phyloP scores from a whole-genome alignment of 2,797 vertebrate genomes.

The Channa striata region DNA sequence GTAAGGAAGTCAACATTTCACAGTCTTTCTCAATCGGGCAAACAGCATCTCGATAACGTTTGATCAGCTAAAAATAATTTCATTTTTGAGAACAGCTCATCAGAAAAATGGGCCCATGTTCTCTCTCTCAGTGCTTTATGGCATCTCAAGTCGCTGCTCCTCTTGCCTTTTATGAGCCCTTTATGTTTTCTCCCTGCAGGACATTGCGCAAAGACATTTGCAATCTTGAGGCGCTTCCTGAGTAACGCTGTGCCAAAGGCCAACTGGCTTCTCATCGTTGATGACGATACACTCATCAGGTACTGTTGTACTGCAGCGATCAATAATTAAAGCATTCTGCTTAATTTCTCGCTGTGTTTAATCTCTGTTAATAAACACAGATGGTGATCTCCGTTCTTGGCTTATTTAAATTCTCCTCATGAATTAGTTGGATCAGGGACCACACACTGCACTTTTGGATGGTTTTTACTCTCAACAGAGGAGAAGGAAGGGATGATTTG shows the following conservation, averaged over 20 bases:
- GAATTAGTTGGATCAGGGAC: background rate
- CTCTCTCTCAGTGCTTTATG: background rate
- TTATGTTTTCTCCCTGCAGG: constrained; percentile 72
- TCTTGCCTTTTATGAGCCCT: background rate
- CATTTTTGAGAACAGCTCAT: no score
- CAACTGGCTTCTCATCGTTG: constrained; percentile 90
- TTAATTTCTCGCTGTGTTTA: background rate
- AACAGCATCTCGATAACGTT: no score
- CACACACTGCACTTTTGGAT: no score
- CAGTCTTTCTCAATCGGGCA: background rate
- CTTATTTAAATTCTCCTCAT: constrained; percentile 2
- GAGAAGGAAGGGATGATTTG: no score
- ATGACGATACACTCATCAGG: constrained; percentile 95
- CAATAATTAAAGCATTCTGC: background rate
- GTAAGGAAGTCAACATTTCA: background rate
- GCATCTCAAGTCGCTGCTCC: background rate
- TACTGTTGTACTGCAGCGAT: constrained; percentile 55
- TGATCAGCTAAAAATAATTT: no score
- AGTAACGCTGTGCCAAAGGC: constrained; percentile 76
- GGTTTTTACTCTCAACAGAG: no score
- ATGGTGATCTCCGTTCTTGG: background rate
- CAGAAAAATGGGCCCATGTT: background rate
- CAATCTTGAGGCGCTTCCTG: constrained; percentile 90
- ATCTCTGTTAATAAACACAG: background rate
- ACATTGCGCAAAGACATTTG: constrained; percentile 95